These are phyloP conservation scores for Pecten maximus DNA, from an alignment of 2,888 invertebrate genomes.

Conservation along the genomic window DNA sequence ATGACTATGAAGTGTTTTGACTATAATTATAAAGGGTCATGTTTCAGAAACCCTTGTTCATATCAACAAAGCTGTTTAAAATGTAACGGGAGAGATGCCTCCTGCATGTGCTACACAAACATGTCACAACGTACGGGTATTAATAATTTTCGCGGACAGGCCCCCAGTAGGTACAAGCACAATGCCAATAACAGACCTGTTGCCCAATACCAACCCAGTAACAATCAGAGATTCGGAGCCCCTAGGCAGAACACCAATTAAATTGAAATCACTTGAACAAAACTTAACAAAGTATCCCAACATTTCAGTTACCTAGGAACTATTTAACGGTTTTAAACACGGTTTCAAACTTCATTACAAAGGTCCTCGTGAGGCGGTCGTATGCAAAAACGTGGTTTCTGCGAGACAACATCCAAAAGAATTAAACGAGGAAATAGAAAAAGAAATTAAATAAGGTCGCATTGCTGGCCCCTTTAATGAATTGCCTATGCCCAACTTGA, in stretches of 20 bases:
- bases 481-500: conserved; percentile 37
- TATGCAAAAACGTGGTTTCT: conserved; percentile 33
- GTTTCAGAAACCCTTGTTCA: conserved; percentile 35
- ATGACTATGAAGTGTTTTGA: conserved; percentile 36
- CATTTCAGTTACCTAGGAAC: not conserved
- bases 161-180: too few relatives aligned
- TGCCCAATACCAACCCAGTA: too few relatives aligned
- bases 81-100: not conserved
- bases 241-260: not conserved
- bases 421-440: conserved; percentile 42
- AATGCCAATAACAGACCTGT: too few relatives aligned
- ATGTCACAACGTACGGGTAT: too few relatives aligned
- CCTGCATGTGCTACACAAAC: too few relatives aligned
- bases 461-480: conserved; percentile 50
- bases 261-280: not conserved
- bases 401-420: not conserved
- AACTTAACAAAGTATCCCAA: not conserved
- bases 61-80: conserved; percentile 40
- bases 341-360: conserved; percentile 36
- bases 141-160: too few relatives aligned
- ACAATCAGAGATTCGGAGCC: not conserved
- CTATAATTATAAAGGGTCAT: conserved; percentile 46
- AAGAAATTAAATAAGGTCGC: conserved; percentile 45
- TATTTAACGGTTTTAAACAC: conserved; percentile 7
- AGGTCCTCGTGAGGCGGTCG: not conserved